phyloP scores from a whole-genome alignment of 2,888 invertebrate genomes.

The Cheilosia grossa region DNA sequence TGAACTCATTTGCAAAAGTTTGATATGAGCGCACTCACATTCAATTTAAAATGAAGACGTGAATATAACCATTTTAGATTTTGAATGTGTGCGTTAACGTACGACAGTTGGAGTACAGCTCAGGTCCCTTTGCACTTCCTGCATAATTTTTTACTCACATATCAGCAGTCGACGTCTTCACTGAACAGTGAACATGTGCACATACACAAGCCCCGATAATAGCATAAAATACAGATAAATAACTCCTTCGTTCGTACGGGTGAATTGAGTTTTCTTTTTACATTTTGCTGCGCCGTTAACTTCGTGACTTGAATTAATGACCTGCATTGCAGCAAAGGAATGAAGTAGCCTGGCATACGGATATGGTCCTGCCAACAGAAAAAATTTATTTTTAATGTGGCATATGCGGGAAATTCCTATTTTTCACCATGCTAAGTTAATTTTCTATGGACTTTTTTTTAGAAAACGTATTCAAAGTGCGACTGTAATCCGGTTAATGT shows the following conservation, averaged over 20 bases:
- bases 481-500: neutral
- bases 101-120: neutral
- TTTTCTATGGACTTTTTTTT: slow-evolving; percentile 6
- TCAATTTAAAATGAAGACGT: too few relatives aligned
- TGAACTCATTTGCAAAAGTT: too few relatives aligned
- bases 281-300: slow-evolving; percentile 34
- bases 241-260: slow-evolving; percentile 5
- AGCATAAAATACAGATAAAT: slow-evolving; percentile 47
- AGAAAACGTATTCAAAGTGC: neutral
- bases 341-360: neutral
- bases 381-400: slow-evolving; percentile 49
- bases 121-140: neutral
- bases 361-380: slow-evolving; percentile 22
- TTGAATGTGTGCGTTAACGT: too few relatives aligned
- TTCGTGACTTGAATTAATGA: slow-evolving; percentile 62
- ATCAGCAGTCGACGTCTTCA: slow-evolving; percentile 24
- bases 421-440: slow-evolving; percentile 2
- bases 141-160: neutral
- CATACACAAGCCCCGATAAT: slow-evolving; percentile 38
- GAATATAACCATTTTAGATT: too few relatives aligned
- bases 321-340: slow-evolving; percentile 57
- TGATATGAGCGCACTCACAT: too few relatives aligned
- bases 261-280: slow-evolving; percentile 4
- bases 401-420: slow-evolving; percentile 1
- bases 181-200: slow-evolving; percentile 48